A percentile compares a stretch with the other conserved stretches of the same genome.
Evolutionary conservation across 2,113 vertebrate species (phyloP).

Genomic region (Penelope pileata): DNA sequence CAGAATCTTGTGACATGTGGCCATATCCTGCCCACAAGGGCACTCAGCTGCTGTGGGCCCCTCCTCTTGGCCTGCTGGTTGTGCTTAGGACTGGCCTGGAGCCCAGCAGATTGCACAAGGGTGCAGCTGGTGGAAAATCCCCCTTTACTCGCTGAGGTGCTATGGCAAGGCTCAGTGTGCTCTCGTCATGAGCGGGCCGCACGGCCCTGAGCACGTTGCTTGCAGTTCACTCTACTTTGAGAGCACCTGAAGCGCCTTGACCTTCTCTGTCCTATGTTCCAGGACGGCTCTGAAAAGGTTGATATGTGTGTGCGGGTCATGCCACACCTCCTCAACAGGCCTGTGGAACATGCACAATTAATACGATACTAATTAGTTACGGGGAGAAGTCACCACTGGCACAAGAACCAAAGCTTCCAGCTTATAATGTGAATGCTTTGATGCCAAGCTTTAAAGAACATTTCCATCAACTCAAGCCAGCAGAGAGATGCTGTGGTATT

Average conservation of each 20-base stretch:
- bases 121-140: constrained; percentile 29
- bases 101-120: constrained; percentile 1
- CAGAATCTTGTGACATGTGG: not conserved
- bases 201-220: not conserved
- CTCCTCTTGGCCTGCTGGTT: not conserved
- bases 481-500: constrained; percentile 57
- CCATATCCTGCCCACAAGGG: not conserved
- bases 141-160: not conserved
- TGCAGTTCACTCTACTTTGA: not conserved
- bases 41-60: not conserved
- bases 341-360: constrained; percentile 68
- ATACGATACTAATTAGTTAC: constrained; percentile 73
- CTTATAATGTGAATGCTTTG: constrained; percentile 75
- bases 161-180: not conserved
- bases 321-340: not conserved
- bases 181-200: not conserved
- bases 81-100: not conserved
- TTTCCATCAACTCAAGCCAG: constrained; percentile 67
- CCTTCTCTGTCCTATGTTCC: not conserved
- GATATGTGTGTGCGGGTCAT: not conserved
- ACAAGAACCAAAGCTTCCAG: constrained; percentile 68
- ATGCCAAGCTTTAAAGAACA: constrained; percentile 67
- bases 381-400: constrained; percentile 55
- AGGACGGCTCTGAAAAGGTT: not conserved
- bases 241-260: not conserved